These are phyloP conservation scores for Trichoplusia ni DNA, from an alignment of 1,140 invertebrate genomes.

Conservation along the genomic window DNA sequence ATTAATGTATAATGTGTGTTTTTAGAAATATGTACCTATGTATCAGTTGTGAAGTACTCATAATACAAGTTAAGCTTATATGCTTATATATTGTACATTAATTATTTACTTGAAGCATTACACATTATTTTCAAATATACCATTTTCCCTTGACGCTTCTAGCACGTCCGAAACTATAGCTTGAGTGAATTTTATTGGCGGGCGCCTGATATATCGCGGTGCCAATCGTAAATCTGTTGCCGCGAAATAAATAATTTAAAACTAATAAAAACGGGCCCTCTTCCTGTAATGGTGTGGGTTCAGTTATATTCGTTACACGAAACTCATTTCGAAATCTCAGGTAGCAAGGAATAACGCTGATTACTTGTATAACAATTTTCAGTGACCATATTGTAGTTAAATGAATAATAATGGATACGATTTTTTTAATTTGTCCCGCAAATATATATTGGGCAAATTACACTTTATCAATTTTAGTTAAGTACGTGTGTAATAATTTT, in stretches of 20 bases:
- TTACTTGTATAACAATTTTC: constrained; percentile 5
- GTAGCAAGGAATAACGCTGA: background rate
- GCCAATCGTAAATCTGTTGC: constrained; percentile 76
- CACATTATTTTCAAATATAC: no score
- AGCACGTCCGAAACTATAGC: background rate
- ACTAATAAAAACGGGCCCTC: constrained; percentile 64
- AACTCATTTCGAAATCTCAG: constrained; percentile 23
- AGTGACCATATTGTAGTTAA: background rate
- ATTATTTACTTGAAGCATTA: no score
- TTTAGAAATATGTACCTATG: no score
- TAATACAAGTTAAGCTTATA: no score
- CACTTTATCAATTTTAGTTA: no score
- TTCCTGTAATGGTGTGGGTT: constrained; percentile 34
- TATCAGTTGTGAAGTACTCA: no score
- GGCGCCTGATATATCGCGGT: constrained; percentile 72
- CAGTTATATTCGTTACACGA: constrained; percentile 6
- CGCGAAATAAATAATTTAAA: constrained; percentile 79
- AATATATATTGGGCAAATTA: no score
- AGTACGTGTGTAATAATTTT: no score
- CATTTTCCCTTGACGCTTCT: constrained; percentile 18
- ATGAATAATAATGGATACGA: no score
- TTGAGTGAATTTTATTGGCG: constrained; percentile 68
- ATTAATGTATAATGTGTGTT: no score
- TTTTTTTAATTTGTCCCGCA: no score
- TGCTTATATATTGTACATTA: no score